Base-by-base conservation (phyloP, 53 echinoderm and acorn worm genomes). In the Crossaster papposus region DNA sequence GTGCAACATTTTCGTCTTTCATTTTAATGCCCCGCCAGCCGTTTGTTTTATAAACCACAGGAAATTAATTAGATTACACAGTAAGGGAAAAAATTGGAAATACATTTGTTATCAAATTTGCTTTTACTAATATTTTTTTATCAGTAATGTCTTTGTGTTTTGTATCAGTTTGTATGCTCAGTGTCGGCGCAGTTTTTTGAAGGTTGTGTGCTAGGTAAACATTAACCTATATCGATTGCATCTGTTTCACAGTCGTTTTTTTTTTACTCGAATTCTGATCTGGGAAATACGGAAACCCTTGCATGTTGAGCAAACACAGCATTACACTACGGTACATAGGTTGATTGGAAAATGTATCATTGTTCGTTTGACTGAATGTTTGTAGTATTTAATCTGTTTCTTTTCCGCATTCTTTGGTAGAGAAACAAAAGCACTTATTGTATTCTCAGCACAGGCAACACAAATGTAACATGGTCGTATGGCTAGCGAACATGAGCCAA, bases 401-500 rank as follows among this genome's bases (percentile, higher is more conserved):
- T 34, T 31, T 31, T 2, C n/a, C 29, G 35, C 34, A 74, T 36
- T 5, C 34, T 35, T 44, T 44, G 44, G 72, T 30, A 11, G 30
- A 22, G 34, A 74, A 74, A 33, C 35, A 36, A 74, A 74, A 74
- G 36, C 75, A 74, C 75, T 74, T 74, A 20, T 74, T 74, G 2
- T 74, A 17, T 33, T 35, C 68, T 11, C 11, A 11, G 68, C 22
- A 68, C 24, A 10, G 28, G 68, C 28, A 24, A 28, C 11, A 68
- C 68, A 68, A 28, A 68, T 68, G 11, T 68, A 26, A 44, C 0
- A 44, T 44, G 44, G 68, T 68, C 68, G 68, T 11, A 26, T 23
- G 3, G 75, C n/a, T n/a, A 74, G 75, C 36, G 75, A 74, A 34
- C 75, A 74, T 36, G n/a, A n/a, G n/a, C n/a, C n/a, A n/a, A n/a